Percentiles rank a stretch among this genome's conserved stretches.
Evolutionary conservation across 2,113 vertebrate genomes (phyloP).

Genomic region (Cryptoleucopteryx plumbea): DNA sequence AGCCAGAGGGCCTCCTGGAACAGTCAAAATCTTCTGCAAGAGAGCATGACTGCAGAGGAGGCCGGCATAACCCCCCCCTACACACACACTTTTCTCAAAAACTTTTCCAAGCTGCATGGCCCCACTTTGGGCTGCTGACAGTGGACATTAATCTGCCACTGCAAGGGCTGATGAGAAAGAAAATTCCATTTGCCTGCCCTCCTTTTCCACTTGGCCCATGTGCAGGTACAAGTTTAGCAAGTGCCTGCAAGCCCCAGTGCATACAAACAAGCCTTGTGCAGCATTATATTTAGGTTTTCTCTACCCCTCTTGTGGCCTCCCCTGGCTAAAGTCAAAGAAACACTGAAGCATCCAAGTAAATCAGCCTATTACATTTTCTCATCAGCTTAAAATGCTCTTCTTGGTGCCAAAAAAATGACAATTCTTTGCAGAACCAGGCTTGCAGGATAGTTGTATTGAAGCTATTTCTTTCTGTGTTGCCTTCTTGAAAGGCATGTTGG

Average conservation of each 20-base stretch:
- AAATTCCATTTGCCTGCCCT: neutral
- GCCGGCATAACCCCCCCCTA: neutral
- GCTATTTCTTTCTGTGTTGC: constrained; percentile 25
- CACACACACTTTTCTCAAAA: neutral
- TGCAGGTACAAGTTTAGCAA: constrained; percentile 6
- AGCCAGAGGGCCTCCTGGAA: neutral
- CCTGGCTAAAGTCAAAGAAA: constrained; percentile 46
- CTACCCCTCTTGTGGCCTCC: neutral
- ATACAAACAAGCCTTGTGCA: constrained; percentile 34
- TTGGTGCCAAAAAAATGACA: constrained; percentile 39
- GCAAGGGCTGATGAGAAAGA: neutral
- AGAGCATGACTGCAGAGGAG: neutral
- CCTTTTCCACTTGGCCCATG: neutral
- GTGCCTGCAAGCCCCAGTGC: constrained; percentile 29
- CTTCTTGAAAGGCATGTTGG: neutral
- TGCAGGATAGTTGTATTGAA: constrained; percentile 2
- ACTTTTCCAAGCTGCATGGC: neutral
- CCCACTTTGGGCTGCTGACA: neutral
- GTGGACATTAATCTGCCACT: neutral
- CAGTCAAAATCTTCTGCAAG: neutral
- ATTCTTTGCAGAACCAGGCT: constrained; percentile 7
- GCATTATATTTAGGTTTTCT: constrained; percentile 36
- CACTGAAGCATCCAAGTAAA: constrained; percentile 56
- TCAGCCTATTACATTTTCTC: constrained; percentile 49
- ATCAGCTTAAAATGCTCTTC: constrained; percentile 30